Base-by-base conservation (phyloP, 2,888 invertebrate genomes). In the Mycalesis mineus region DNA sequence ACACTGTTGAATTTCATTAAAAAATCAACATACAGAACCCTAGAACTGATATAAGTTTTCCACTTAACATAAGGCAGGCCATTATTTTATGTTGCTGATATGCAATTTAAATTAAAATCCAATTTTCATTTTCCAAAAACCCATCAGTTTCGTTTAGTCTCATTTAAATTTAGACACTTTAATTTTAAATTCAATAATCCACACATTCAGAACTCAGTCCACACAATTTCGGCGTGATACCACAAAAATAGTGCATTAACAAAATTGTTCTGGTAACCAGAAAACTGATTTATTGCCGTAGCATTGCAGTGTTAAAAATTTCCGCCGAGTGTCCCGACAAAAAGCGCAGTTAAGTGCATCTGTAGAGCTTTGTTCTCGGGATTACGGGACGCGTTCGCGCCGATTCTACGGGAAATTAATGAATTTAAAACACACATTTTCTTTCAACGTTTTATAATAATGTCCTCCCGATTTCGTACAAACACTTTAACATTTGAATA, bases 261-360 rank as follows among this genome's bases (percentile, higher is more conserved):
- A 51, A 51, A 51, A 40, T 51, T 29, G 39, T 13, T 15, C 40
- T 29, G 33, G 17, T 17, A 41, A 41, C 33, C 41, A n/a, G 15
- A 42, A n/a, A 42, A 31, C 41, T 42, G 52, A 52, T 52, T 52
- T 52, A 42, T 33, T 13, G 7, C 42, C 52, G 6, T n/a, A 22
- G 52, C 42, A 52, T n/a, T 52, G 52, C 52, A 41, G 52, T 17
- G 33, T 42, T 52, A 42, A 52, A 39, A 52, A 42, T 33, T 42
- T 52, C 33, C 13, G 42, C 42, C 29, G 51, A 13, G 31, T 7
- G 13, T 33, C 6, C 17, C 2, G 22, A 53, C 42, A 55, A 58
- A 61, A 58, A 58, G 54, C 52, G 52, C 61, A 61, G 48, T 60
- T 62, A 60, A 60, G 60, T 60, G 62, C 60, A 62, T 60, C 60